Percentiles rank a stretch among this genome's conserved stretches.
These are phyloP conservation scores for Acrocephalus arundinaceus DNA, from an alignment of 2,113 vertebrate genomes.

Conservation along the genomic window DNA sequence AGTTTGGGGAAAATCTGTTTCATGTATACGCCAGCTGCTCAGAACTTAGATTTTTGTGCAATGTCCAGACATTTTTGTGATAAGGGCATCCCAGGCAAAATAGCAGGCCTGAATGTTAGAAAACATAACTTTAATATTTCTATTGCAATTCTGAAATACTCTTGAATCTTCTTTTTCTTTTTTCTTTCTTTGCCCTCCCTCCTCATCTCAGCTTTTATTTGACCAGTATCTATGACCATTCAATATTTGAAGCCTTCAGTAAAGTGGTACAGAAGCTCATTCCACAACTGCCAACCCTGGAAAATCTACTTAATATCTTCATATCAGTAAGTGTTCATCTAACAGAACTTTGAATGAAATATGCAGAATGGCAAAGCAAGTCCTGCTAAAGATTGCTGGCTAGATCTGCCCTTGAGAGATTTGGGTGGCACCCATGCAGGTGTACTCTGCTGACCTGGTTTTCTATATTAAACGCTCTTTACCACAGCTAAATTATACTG, in stretches of 20 bases:
- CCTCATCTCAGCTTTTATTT: constrained; percentile 89
- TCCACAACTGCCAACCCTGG: constrained; percentile 95
- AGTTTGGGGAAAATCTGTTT: background rate
- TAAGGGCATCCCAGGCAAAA: background rate
- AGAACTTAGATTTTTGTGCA: background rate
- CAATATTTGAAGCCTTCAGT: constrained; percentile 99
- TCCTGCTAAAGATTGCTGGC: background rate
- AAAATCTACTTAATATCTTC: constrained; percentile 99
- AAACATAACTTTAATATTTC: background rate
- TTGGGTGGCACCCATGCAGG: background rate
- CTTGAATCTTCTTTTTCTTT: background rate
- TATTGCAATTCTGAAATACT: background rate
- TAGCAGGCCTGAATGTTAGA: background rate
- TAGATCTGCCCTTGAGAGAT: background rate
- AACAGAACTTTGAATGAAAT: background rate
- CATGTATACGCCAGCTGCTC: background rate
- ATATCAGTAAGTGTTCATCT: constrained; percentile 88
- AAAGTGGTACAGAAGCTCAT: constrained; percentile 99
- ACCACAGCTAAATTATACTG: background rate
- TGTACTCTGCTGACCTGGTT: background rate
- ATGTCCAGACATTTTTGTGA: background rate
- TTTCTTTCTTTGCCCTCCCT: background rate
- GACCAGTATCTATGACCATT: constrained; percentile 99
- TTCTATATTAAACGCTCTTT: background rate
- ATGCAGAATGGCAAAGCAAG: background rate